Percentiles rank a stretch among this genome's conserved stretches.
These are phyloP conservation scores for Torymus aiolomorphi DNA, from an alignment of 2,888 invertebrate species.

Conservation along the genomic window DNA sequence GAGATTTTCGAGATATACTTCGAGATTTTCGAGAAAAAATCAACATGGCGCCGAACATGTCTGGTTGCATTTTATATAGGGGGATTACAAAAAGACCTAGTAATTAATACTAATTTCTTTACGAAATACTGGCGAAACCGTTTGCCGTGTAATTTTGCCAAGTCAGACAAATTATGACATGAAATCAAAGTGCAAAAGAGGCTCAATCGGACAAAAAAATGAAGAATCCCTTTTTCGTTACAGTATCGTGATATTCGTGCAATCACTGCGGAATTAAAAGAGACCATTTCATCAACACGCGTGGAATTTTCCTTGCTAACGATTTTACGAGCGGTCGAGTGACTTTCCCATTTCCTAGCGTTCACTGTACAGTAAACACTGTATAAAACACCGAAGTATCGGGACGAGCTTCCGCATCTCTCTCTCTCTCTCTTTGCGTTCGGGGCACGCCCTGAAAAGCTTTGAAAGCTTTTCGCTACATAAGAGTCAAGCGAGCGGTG, in stretches of 20 bases:
- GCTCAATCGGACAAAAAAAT: not conserved
- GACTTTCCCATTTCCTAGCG: constrained; percentile 25
- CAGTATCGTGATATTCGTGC: not conserved
- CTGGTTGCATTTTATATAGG: no score
- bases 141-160: no score
- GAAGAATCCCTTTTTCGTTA: not conserved
- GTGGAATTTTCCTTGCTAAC: constrained; percentile 23
- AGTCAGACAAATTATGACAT: no score
- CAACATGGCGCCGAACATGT: no score
- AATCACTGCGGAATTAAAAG: constrained; percentile 33
- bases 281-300: constrained; percentile 32
- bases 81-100: no score
- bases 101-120: not conserved
- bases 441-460: not conserved
- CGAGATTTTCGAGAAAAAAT: no score
- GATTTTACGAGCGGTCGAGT: constrained; percentile 36
- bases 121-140: not conserved
- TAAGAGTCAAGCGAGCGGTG: not conserved
- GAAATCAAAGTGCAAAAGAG: no score
- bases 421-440: not conserved
- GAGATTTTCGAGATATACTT: no score
- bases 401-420: not conserved
- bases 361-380: not conserved
- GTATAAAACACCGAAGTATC: constrained; percentile 22
- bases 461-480: constrained; percentile 9